Evolutionary conservation across 2,113 vertebrate genomes (phyloP).

Genomic region (Psittacula cyanocephala): DNA sequence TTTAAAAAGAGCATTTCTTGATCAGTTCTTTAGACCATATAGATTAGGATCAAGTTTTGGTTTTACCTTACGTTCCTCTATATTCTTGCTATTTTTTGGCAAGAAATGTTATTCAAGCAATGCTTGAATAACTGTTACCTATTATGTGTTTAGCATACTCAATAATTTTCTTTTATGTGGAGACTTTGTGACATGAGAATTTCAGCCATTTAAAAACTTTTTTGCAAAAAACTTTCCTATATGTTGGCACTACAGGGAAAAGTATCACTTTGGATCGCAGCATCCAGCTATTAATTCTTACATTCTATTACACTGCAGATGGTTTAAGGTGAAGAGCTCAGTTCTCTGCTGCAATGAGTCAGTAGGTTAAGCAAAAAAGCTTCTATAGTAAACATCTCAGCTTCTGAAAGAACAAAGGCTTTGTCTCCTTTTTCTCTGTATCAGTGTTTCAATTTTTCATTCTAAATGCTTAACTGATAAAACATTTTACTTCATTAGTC

Average conservation of each 20-base stretch:
- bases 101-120: background rate
- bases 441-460: background rate
- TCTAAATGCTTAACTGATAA: background rate
- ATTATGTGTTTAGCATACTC: background rate
- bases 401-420: background rate
- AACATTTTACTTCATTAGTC: background rate
- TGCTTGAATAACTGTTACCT: background rate
- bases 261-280: constrained; percentile 14
- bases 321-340: constrained; percentile 24
- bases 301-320: background rate
- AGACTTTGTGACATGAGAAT: background rate
- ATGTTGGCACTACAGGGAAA: background rate
- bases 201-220: background rate
- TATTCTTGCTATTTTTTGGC: background rate
- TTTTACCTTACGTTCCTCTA: background rate
- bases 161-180: background rate
- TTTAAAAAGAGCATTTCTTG: background rate
- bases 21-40: background rate
- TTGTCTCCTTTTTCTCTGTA: background rate
- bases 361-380: constrained; percentile 41
- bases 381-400: constrained; percentile 3
- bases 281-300: constrained; percentile 7
- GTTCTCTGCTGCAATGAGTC: constrained; percentile 10
- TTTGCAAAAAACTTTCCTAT: background rate
- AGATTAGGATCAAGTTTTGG: background rate